Percentiles rank a stretch among this genome's conserved stretches.
Evolutionary conservation across 2,113 vertebrate genomes (phyloP).

Genomic region (Microtus montanus): DNA sequence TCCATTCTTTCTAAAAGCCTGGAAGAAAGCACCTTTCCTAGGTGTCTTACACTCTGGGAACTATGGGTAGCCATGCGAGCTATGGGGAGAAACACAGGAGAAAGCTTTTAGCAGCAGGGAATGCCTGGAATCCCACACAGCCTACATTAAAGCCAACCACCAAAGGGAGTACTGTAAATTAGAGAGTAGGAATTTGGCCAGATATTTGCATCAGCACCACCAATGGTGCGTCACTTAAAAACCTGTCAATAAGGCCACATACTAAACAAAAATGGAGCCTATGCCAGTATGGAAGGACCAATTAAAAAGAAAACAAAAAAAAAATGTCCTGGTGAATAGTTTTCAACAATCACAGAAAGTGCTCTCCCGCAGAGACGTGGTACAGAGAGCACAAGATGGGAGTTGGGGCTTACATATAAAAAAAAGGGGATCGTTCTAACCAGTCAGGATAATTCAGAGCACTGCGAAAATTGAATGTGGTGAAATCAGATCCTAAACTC

Average conservation of each 20-base stretch:
- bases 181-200: constrained; percentile 41
- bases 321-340: neutral
- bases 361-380: neutral
- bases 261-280: constrained; percentile 13
- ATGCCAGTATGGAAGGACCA: neutral
- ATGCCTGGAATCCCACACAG: neutral
- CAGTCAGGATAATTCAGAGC: neutral
- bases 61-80: neutral
- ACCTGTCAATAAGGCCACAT: neutral
- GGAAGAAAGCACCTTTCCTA: neutral
- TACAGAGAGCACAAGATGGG: neutral
- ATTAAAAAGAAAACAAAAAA: neutral
- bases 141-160: constrained; percentile 26
- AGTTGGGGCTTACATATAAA: neutral
- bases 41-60: neutral
- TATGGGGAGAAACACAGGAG: neutral
- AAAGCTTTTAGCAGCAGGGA: constrained; percentile 72
- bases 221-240: neutral
- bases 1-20: constrained; percentile 45
- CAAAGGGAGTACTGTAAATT: constrained; percentile 17
- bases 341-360: neutral
- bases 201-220: constrained; percentile 34
- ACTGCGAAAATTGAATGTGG: neutral
- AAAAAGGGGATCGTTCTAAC: neutral
- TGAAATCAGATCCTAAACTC: neutral